phyloP scores from a whole-genome alignment of 2,888 invertebrate genomes.

The Perdita meconis region DNA sequence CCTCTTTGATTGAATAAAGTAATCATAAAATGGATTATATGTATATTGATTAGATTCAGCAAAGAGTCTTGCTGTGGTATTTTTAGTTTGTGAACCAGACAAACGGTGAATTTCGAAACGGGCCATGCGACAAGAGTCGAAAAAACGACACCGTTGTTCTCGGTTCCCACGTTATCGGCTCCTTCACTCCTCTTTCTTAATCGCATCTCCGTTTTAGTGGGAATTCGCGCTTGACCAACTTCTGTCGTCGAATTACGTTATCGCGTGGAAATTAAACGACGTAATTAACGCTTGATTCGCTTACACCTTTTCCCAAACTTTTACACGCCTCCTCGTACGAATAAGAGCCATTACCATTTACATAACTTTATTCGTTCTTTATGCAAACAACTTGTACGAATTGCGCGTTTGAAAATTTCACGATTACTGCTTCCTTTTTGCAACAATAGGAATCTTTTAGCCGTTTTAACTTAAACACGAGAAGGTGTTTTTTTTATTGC shows the following conservation, averaged over 20 bases:
- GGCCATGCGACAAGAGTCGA: slow-evolving; percentile 16
- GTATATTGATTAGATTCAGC: too few relatives aligned
- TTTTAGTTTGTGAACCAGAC: slow-evolving; percentile 17
- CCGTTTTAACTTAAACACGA: not conserved
- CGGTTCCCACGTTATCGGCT: slow-evolving; percentile 46
- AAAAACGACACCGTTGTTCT: slow-evolving; percentile 27
- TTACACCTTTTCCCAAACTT: slow-evolving; percentile 16
- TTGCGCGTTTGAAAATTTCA: not conserved
- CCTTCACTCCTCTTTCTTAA: slow-evolving; percentile 40
- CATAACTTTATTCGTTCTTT: not conserved
- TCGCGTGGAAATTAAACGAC: slow-evolving; percentile 51
- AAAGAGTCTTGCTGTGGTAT: too few relatives aligned
- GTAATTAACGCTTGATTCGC: slow-evolving; percentile 51
- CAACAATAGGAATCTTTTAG: not conserved
- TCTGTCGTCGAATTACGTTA: slow-evolving; percentile 22
- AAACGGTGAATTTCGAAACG: slow-evolving; percentile 53
- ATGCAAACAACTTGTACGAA: not conserved
- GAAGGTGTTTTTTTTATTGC: too few relatives aligned
- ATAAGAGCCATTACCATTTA: not conserved
- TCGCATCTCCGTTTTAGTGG: slow-evolving; percentile 22
- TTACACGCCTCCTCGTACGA: not conserved
- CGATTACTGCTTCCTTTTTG: not conserved
- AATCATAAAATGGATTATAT: too few relatives aligned
- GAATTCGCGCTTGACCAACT: slow-evolving; percentile 50
- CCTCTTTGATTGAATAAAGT: too few relatives aligned